Conservation (phyloP, 1,140 invertebrate genomes). For the Lepidurus couesii region DNA sequence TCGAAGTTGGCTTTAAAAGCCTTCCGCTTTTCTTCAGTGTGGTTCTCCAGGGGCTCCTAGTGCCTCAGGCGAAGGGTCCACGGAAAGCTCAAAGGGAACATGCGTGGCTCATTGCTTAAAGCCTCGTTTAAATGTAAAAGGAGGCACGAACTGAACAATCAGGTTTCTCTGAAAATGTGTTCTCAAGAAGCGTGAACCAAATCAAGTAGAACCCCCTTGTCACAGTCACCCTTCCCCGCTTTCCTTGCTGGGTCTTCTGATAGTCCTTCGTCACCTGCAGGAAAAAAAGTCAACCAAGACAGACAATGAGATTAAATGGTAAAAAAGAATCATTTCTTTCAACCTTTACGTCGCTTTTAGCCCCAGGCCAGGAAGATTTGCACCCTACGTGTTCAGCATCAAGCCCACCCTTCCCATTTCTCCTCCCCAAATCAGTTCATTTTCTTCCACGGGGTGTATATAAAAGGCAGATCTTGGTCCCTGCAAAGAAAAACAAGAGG, state of each 20-base stretch:
- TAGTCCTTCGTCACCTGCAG: neutral
- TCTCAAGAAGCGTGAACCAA: constrained; percentile 3
- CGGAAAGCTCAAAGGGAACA: neutral
- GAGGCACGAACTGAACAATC: constrained; percentile 3
- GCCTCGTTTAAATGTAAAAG: constrained; percentile 22
- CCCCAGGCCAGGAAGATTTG: neutral
- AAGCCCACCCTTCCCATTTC: neutral
- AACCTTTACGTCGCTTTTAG: neutral
- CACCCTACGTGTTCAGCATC: constrained; percentile 8
- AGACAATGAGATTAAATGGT: constrained; percentile 11
- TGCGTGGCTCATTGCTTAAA: constrained; percentile 21
- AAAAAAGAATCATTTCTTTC: neutral
- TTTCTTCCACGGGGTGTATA: neutral
- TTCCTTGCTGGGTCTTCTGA: neutral
- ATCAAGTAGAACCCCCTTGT: neutral
- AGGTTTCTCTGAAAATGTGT: neutral
- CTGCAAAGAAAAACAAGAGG: neutral
- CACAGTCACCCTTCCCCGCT: neutral
- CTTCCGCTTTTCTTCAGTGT: neutral
- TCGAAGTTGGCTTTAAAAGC: neutral
- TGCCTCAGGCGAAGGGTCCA: neutral
- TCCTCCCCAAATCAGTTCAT: neutral
- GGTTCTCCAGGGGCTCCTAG: neutral
- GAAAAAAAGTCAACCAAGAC: neutral
- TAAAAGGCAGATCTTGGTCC: neutral